Evolutionary conservation across 2,888 invertebrate species (phyloP), one percentile per base, ranked within the genome.

Genomic region (Molanna angustata): DNA sequence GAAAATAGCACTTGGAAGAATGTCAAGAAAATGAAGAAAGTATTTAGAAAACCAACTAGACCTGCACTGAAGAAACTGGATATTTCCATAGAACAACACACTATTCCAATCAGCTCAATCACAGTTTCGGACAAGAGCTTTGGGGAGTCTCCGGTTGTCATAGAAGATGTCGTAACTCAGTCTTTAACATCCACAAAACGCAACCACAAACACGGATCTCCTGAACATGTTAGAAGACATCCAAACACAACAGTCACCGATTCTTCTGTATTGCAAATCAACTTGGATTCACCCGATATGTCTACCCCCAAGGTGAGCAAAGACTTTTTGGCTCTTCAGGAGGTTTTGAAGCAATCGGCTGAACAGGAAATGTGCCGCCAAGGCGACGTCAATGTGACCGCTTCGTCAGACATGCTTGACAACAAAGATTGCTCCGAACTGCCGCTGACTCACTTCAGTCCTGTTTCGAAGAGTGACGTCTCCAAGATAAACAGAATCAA

Each of bases 21-120:
- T 68, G 73, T 74, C 0, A 74, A 73, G 59, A 73, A 63, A 64
- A 75, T 75, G 74, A 71, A 69, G 62, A 73, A 72, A 58, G 75
- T 74, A 60, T 74, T 76, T 48, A 72, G 69, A 62, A 75, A 72
- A 61, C 61, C 72, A 35, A 71, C 70, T 53, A 73, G 72, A 54
- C 64, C 66, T 53, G 69, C 70, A 54, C 70, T 64, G 61, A 74
- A 64, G 56, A 77, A 76, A 66, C 60, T 76, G 6, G 74, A 76
- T 70, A 69, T 74, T 45, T 76, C 76, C 21, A 72, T 74, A 61
- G 73, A 76, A 66, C 14, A 16, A 11, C 40, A 21, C 4, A 27
- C 14, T 16, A 17, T 47, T 13, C 17, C 39, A 16, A 21, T 14
- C 7, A 21, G 13, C 13, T 20, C 14, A 20, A 44, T 17, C 4